phyloP scores from a whole-genome alignment of 2,797 vertebrate genomes.

The Scolopax rusticola region DNA sequence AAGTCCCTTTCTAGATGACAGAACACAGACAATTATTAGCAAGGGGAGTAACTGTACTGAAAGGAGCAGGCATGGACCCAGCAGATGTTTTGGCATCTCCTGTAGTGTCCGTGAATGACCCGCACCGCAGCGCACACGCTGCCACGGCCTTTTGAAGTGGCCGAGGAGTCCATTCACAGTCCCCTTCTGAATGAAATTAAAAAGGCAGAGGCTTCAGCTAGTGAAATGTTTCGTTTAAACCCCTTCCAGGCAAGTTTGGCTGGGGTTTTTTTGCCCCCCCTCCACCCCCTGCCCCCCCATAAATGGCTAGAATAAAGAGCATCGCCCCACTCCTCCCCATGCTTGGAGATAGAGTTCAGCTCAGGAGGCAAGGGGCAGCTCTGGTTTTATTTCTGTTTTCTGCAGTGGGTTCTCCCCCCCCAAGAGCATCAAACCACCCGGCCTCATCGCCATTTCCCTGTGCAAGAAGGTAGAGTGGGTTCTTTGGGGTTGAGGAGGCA shows the following conservation, averaged over 20 bases:
- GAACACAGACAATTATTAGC: constrained; percentile 76
- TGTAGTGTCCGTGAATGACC: constrained; percentile 39
- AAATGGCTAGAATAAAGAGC: not conserved
- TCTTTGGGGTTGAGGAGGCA: not conserved
- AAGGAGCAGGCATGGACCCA: not conserved
- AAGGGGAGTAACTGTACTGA: constrained; percentile 47
- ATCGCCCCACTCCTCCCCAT: not conserved
- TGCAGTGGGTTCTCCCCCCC: not conserved
- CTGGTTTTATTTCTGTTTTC: not conserved
- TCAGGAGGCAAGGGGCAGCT: not conserved
- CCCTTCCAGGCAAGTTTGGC: not conserved
- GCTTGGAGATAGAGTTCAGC: not conserved
- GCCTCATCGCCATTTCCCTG: too few species aligned
- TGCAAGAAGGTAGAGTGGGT: not conserved
- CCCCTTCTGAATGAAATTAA: not conserved
- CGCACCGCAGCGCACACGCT: not conserved
- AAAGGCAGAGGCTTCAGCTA: not conserved
- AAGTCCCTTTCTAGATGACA: constrained; percentile 78
- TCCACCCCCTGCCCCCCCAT: too few species aligned
- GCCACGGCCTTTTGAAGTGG: constrained; percentile 35
- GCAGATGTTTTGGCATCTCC: constrained; percentile 69
- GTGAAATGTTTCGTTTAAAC: constrained; percentile 1
- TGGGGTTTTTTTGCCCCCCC: too few species aligned
- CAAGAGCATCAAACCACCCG: not conserved
- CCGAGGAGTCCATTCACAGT: not conserved